Evolutionary conservation across 1,140 invertebrate species (phyloP).

Genomic region (Manduca sexta): DNA sequence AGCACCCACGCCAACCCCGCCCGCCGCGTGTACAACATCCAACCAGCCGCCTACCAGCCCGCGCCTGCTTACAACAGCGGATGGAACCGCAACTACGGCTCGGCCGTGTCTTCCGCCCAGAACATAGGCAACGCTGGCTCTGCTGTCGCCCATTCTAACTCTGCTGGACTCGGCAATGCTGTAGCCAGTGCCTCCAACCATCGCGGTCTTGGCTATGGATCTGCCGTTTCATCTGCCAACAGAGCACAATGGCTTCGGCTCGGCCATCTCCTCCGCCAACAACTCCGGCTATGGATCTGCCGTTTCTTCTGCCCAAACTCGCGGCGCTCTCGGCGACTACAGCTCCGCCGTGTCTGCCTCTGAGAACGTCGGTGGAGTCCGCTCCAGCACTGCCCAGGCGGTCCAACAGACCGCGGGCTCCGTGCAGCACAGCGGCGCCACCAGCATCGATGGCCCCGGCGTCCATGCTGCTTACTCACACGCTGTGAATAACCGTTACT

Average conservation of each 20-base stretch:
- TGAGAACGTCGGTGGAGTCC: slow-evolving; percentile 33
- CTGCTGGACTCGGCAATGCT: slow-evolving; percentile 23
- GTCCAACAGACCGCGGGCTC: slow-evolving; percentile 31
- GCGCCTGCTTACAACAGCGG: slow-evolving; percentile 25
- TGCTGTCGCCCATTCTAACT: slow-evolving; percentile 19
- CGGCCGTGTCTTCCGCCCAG: slow-evolving; percentile 34
- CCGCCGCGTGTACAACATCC: slow-evolving; percentile 10
- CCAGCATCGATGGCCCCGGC: slow-evolving; percentile 47
- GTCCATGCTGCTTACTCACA: slow-evolving; percentile 48
- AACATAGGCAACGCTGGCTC: slow-evolving; percentile 16
- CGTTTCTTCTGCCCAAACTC: slow-evolving; percentile 30
- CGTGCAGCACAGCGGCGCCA: slow-evolving; percentile 43
- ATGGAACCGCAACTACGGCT: slow-evolving; percentile 20
- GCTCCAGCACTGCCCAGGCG: slow-evolving; percentile 40
- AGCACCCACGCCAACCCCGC: slow-evolving; percentile 8
- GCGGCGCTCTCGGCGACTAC: slow-evolving; percentile 8
- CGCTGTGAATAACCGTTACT: slow-evolving; percentile 41
- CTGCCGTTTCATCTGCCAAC: slow-evolving; percentile 31
- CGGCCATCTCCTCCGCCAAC: slow-evolving; percentile 15
- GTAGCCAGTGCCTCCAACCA: slow-evolving; percentile 26
- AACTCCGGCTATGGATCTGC: slow-evolving; percentile 31
- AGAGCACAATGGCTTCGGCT: slow-evolving; percentile 24
- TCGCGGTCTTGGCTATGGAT: slow-evolving; percentile 30
- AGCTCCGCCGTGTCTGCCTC: slow-evolving; percentile 19
- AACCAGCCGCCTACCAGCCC: slow-evolving; percentile 14